A percentile compares a stretch with the other conserved stretches of the same genome.
Conservation (phyloP, 1,140 invertebrate species). For the Papilio polyxenes region DNA sequence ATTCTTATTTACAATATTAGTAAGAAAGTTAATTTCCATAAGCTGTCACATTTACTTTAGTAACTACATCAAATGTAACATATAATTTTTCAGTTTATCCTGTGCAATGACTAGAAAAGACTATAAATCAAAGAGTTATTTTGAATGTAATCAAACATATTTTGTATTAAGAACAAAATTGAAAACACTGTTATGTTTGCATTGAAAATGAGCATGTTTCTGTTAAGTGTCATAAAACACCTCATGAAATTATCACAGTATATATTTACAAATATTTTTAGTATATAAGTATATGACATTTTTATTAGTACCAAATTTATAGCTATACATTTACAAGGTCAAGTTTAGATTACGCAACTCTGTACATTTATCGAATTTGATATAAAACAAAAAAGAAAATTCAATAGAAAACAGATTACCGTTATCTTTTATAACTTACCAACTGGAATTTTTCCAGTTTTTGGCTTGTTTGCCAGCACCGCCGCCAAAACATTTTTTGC, state of each 20-base stretch:
- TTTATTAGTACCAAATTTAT: constrained; percentile 21
- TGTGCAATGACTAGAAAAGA: too few relatives aligned
- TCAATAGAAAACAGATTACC: constrained; percentile 13
- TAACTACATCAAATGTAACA: too few relatives aligned
- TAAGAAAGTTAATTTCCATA: too few relatives aligned
- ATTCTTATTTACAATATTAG: too few relatives aligned
- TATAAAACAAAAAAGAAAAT: neutral
- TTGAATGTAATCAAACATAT: too few relatives aligned
- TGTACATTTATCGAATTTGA: neutral
- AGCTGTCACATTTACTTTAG: too few relatives aligned
- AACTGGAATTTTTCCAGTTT: constrained; percentile 77
- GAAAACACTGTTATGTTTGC: neutral
- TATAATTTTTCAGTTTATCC: too few relatives aligned
- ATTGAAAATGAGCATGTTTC: neutral
- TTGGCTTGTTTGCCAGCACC: constrained; percentile 77
- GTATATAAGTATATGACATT: neutral
- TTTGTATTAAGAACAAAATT: too few relatives aligned
- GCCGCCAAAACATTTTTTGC: constrained; percentile 79
- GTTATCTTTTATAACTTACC: constrained; percentile 59
- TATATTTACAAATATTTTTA: neutral
- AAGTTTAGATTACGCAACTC: constrained; percentile 30
- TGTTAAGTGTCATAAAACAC: neutral
- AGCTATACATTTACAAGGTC: constrained; percentile 23
- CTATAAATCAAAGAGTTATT: too few relatives aligned
- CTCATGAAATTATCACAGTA: neutral